Conservation (phyloP, 2,888 invertebrate genomes). For the Prosapia bicincta region DNA sequence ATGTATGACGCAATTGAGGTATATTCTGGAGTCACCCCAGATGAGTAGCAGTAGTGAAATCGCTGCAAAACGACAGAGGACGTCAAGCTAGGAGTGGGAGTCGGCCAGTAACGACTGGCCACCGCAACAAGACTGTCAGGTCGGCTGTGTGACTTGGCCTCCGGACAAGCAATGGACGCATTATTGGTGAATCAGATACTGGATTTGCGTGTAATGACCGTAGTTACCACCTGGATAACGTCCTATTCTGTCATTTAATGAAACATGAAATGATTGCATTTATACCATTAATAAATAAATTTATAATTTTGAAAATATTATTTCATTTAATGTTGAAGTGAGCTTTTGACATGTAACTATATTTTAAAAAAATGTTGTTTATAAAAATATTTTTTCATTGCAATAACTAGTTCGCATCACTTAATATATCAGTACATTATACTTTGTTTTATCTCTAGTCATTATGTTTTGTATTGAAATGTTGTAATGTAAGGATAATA, state of each 20-base stretch:
- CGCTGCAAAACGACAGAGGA: slow-evolving; percentile 51
- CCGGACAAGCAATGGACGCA: neutral
- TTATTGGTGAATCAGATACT: neutral
- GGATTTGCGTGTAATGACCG: neutral
- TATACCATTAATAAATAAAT: neutral
- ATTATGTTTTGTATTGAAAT: no score
- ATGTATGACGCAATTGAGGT: slow-evolving; percentile 83
- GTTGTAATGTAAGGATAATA: no score
- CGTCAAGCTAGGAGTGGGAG: slow-evolving; percentile 60
- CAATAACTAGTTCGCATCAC: no score
- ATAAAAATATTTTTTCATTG: no score
- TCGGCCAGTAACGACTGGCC: slow-evolving; percentile 35
- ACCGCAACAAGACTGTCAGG: neutral
- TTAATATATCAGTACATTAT: no score
- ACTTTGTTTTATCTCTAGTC: no score
- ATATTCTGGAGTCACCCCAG: slow-evolving; percentile 60
- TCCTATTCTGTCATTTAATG: neutral
- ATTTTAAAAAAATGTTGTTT: neutral
- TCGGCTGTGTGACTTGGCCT: neutral
- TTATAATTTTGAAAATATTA: neutral
- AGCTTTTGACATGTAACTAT: neutral
- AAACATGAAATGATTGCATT: neutral
- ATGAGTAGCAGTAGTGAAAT: slow-evolving; percentile 46
- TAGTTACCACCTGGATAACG: neutral
- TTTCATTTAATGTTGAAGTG: neutral